phyloP scores from a whole-genome alignment of 2,113 vertebrate genomes.

The Trochalopteron elliotii region DNA sequence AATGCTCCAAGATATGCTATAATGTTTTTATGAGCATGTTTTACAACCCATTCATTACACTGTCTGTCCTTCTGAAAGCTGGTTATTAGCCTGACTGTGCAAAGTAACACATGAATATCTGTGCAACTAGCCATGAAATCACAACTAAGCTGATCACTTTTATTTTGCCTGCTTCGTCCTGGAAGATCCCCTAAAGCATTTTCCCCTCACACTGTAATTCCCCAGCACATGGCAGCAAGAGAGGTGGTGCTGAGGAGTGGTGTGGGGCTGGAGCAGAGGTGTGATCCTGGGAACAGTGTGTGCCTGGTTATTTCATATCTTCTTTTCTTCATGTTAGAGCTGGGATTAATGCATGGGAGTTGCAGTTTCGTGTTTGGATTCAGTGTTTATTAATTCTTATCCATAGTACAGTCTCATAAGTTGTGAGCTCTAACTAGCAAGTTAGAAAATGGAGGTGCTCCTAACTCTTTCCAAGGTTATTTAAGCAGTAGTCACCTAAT shows the following conservation, averaged over 20 bases:
- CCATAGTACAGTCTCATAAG: background rate
- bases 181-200: background rate
- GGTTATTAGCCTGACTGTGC: constrained; percentile 71
- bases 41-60: constrained; percentile 79
- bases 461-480: background rate
- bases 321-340: background rate
- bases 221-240: accelerated
- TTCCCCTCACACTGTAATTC: accelerated
- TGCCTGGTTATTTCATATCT: background rate
- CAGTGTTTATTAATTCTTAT: background rate
- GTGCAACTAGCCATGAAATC: constrained; percentile 74
- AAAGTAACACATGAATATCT: constrained; percentile 70
- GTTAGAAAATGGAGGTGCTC: background rate
- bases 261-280: accelerated
- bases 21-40: constrained; percentile 77
- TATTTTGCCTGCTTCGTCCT: background rate
- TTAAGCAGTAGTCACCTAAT: background rate
- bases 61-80: constrained; percentile 79
- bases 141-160: constrained; percentile 39
- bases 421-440: background rate
- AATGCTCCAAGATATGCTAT: constrained; percentile 66
- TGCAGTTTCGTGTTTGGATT: background rate
- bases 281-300: background rate
- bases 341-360: background rate
- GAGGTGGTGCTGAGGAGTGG: background rate